Percentiles rank a stretch among this genome's conserved stretches.
phyloP scores from a whole-genome alignment of 2,797 vertebrate species.

The Coilia nasus region DNA sequence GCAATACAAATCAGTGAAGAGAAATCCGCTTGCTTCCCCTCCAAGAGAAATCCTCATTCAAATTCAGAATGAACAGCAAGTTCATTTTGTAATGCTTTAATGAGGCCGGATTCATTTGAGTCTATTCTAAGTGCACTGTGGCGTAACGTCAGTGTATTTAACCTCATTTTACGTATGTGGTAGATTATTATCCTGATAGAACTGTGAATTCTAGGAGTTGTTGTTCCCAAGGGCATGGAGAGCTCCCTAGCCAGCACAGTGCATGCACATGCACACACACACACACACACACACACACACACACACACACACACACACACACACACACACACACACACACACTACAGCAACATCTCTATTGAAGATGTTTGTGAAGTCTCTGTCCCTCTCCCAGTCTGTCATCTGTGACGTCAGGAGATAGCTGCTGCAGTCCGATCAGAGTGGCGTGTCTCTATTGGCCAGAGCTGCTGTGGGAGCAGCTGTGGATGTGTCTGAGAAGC shows the following conservation, averaged over 20 bases:
- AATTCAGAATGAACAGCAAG: not conserved
- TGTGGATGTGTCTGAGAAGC: not conserved
- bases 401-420: not conserved
- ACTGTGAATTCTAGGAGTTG: not conserved
- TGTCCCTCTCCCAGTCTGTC: not conserved
- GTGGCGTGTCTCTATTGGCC: not conserved
- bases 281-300: not conserved
- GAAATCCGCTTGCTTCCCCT: too few species aligned
- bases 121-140: not conserved
- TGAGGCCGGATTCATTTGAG: not conserved
- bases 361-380: not conserved
- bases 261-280: not conserved
- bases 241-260: not conserved
- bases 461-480: not conserved
- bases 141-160: not conserved
- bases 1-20: not conserved
- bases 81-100: not conserved
- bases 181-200: not conserved
- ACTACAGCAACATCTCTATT: not conserved
- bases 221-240: not conserved
- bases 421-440: conserved; percentile 1
- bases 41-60: not conserved
- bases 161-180: not conserved
- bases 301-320: not conserved
- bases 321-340: not conserved